phyloP scores from a whole-genome alignment of 2,888 invertebrate genomes.

The Dryocosmus kuriphilus region DNA sequence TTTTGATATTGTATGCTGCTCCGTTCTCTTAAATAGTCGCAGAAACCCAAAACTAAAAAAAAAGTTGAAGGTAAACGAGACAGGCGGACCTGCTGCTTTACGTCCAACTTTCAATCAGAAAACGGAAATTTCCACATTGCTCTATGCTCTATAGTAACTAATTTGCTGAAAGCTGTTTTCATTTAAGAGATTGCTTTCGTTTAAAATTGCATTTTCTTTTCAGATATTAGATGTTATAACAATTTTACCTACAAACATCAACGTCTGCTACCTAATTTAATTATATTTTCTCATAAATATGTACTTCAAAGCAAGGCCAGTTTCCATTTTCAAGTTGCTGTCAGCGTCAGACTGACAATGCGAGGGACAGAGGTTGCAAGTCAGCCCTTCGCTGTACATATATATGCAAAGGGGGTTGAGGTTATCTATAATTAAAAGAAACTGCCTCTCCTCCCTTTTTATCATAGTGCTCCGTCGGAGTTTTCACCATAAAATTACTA shows the following conservation, averaged over 20 bases:
- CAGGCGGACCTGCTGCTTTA: neutral
- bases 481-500: neutral
- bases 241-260: neutral
- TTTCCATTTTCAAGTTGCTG: neutral
- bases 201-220: neutral
- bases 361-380: neutral
- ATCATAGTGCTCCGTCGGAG: neutral
- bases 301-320: neutral
- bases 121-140: neutral
- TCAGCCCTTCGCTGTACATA: neutral
- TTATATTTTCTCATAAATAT: neutral
- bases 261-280: neutral
- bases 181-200: neutral
- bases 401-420: neutral
- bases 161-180: neutral
- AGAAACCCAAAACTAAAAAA: neutral
- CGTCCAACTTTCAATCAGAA: neutral
- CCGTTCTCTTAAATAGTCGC: neutral
- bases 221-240: neutral
- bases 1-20: too few species aligned
- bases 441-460: neutral
- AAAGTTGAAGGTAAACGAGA: neutral
- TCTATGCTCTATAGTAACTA: neutral
- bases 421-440: slow-evolving; percentile 1
- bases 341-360: neutral